Conservation (phyloP, 2,888 invertebrate genomes). For the Platycheirus rosarum region DNA sequence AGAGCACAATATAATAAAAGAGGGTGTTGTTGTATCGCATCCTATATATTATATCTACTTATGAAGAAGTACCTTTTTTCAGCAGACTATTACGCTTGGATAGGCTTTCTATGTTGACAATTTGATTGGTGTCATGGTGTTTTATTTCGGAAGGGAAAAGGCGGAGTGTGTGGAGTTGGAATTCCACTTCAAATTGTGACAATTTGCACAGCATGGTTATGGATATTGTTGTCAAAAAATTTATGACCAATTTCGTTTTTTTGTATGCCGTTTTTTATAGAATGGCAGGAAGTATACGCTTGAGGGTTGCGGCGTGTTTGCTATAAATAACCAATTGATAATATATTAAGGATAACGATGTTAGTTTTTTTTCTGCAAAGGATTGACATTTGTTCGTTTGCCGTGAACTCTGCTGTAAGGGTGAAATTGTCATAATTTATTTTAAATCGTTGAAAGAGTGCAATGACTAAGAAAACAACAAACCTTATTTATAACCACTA, state of each 20-base stretch:
- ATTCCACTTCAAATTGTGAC: constrained; percentile 62
- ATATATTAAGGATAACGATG: constrained; percentile 42
- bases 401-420: too few species aligned
- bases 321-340: constrained; percentile 69
- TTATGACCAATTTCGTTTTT: constrained; percentile 26
- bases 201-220: constrained; percentile 43
- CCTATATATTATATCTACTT: not conserved
- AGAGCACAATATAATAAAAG: constrained; percentile 10
- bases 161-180: not conserved
- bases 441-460: not conserved
- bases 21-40: not conserved
- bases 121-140: constrained; percentile 54
- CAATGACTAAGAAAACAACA: not conserved
- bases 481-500: constrained; percentile 6
- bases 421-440: constrained; percentile 1
- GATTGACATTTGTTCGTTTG: not conserved
- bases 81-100: constrained; percentile 64
- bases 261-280: constrained; percentile 10
- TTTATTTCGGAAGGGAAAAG: constrained; percentile 26
- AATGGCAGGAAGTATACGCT: constrained; percentile 15
- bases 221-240: constrained; percentile 28
- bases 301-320: constrained; percentile 22
- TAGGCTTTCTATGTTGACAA: constrained; percentile 55
- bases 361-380: not conserved
- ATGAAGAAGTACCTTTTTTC: constrained; percentile 30